Evolutionary conservation across 2,797 vertebrate genomes (phyloP).

Genomic region (Sylvilagus floridanus): DNA sequence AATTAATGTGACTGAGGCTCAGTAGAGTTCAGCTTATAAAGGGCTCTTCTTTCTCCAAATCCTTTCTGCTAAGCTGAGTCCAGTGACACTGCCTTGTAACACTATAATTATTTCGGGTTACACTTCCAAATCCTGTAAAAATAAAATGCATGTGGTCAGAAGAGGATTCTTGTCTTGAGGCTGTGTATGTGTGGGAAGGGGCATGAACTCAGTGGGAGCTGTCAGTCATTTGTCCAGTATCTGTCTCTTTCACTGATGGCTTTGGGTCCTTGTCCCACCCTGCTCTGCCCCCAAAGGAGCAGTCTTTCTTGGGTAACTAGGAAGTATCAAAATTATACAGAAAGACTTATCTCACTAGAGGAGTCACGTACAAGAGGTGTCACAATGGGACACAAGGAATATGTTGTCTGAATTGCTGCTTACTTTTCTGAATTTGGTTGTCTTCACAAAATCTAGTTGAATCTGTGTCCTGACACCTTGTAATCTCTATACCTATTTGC

Average conservation of each 20-base stretch:
- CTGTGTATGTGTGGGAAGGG: background rate
- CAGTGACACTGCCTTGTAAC: background rate
- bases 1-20: background rate
- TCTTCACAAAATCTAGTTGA: background rate
- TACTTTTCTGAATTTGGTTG: background rate
- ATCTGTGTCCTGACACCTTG: background rate
- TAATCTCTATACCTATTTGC: background rate
- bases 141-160: background rate
- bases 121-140: background rate
- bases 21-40: background rate
- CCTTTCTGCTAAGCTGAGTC: background rate
- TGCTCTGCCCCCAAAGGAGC: too few species aligned
- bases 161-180: background rate
- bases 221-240: rapidly evolving
- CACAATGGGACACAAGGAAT: background rate
- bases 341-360: background rate
- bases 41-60: background rate
- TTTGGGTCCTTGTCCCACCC: background rate
- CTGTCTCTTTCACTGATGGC: background rate
- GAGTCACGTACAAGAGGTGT: background rate
- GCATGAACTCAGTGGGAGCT: background rate
- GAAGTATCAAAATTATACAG: background rate
- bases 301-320: background rate
- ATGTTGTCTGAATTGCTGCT: background rate
- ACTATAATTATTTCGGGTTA: background rate